Conservation (phyloP, 2,113 vertebrate genomes). For the Plotosus lineatus region DNA sequence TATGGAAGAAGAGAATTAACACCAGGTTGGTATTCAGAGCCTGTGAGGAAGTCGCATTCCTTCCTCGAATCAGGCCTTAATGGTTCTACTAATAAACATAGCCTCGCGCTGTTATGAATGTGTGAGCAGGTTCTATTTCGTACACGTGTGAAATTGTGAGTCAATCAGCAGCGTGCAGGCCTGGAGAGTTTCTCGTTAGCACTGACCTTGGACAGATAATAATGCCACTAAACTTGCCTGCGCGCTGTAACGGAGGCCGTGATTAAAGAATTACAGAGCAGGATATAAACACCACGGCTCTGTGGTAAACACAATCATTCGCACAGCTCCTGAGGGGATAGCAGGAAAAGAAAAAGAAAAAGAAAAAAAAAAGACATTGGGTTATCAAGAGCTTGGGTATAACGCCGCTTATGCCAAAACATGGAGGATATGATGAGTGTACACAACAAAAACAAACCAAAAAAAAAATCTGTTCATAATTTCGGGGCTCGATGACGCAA, state of each 20-base stretch:
- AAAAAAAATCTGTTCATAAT: no score
- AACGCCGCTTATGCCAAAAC: background rate
- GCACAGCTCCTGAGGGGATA: conserved; percentile 38
- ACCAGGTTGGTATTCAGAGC: conserved; percentile 9
- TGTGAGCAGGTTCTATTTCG: conserved; percentile 63
- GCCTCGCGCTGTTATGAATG: conserved; percentile 59
- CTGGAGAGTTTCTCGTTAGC: conserved; percentile 66
- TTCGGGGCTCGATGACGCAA: no score
- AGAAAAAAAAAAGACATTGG: background rate
- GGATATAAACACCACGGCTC: conserved; percentile 64
- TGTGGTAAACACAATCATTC: conserved; percentile 50
- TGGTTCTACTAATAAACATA: conserved; percentile 59
- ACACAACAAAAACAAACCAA: background rate
- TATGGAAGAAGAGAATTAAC: conserved; percentile 30
- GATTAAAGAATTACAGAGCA: conserved; percentile 72
- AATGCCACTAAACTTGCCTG: conserved; percentile 65
- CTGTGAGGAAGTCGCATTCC: conserved; percentile 13
- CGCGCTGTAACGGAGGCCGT: conserved; percentile 62
- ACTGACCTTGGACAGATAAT: conserved; percentile 75
- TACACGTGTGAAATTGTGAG: conserved; percentile 63
- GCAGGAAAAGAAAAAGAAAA: no score
- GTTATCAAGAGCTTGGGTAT: background rate
- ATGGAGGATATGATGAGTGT: no score
- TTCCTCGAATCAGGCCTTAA: conserved; percentile 45
- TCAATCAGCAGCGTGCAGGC: conserved; percentile 68